Base-by-base conservation (phyloP, 2,888 invertebrate species). In the Drosophila lacicola region DNA sequence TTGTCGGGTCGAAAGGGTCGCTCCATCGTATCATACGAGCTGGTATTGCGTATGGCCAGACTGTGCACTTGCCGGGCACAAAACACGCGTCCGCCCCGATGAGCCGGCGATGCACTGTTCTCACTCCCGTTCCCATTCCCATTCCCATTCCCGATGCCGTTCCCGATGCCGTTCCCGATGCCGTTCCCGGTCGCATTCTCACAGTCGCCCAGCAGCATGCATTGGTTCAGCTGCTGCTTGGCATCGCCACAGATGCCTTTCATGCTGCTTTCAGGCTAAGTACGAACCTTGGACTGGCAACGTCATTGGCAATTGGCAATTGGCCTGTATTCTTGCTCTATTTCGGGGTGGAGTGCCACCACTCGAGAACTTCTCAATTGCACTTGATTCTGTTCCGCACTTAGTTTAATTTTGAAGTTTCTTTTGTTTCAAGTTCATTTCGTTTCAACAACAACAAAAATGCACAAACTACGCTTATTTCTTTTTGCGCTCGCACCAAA, bases 1-100 rank as follows among this genome's bases (percentile, higher is more conserved):
- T 86, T 86, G 64, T 92, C 92, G 60, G 90, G 90, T 47, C 90
- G 88, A 73, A 91, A 92, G 49, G 92, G 92, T 63, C 87, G 88
- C 41, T 91, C 86, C 65, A 92, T 77, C 44, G 90, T 90, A 63
- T 92, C 92, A 58, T 92, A 92, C 25, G 91, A 73, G 56, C 90
- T 89, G n/a, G 85, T 88, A 25, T 75, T 68, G 10, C 73, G 73
- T 44, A 84, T 79, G 6, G 89, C 82, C 82, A 88, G 36, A 37
- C 90, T 84, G 39, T 69, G 69, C 6, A 83, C 80, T 64, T 88
- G 89, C 1, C 82, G 88, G 2, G 74, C 67, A 0, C 89, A 80
- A 33, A 80, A 65, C 1, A 51, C 41, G 2, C 58, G 29, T 29
- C 29, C 29, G 29, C 29, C 29, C 2, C 8, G 44, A 14, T 56